Evolutionary conservation across 2,888 invertebrate genomes (phyloP), one percentile per base, ranked within the genome.

Genomic region (Sympetrum striolatum): DNA sequence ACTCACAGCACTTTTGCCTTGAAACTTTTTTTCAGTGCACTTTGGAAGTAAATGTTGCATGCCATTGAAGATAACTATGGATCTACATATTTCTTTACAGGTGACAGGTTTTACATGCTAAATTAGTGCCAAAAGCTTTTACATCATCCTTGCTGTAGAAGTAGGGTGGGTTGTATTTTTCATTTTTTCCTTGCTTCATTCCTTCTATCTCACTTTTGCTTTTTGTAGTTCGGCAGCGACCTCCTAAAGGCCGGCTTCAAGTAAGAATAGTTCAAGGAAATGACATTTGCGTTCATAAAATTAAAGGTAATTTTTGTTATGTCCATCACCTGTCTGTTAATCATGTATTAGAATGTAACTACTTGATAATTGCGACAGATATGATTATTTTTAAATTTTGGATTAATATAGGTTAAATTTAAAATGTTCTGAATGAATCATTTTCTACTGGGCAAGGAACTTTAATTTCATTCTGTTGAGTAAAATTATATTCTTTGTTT

Each of bases 211-310:
- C 15, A 80, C 73, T 90, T 91, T 90, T 90, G 90, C 90, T 91
- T 90, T 91, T 94, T 93, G 92, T 94, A 94, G 94, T 94, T 93
- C 93, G 94, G 92, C 93, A 93, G 92, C 93, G 93, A 92, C 93
- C 93, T 91, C 93, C 93, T 80, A 93, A 93, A 92, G 94, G 94
- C 92, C 93, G 92, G 91, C 93, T 94, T 73, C 92, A 92, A 91
- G 91, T 93, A 90, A 90, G 92, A 86, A 91, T 93, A 58, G 90
- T 92, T 73, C 91, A 92, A 91, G 93, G 92, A 80, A 91, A 90
- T 90, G 44, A 60, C 79, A 60, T 93, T 94, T 91, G 91, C 92
- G 91, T 92, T 81, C 53, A 64, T 81, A 80, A 81, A 44, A 31
- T 37, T 35, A 93, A 92, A 93, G 93, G 93, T 93, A 93, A 81